phyloP scores from a whole-genome alignment of 2,888 invertebrate species.

The Zhuqinia jingwanae region DNA sequence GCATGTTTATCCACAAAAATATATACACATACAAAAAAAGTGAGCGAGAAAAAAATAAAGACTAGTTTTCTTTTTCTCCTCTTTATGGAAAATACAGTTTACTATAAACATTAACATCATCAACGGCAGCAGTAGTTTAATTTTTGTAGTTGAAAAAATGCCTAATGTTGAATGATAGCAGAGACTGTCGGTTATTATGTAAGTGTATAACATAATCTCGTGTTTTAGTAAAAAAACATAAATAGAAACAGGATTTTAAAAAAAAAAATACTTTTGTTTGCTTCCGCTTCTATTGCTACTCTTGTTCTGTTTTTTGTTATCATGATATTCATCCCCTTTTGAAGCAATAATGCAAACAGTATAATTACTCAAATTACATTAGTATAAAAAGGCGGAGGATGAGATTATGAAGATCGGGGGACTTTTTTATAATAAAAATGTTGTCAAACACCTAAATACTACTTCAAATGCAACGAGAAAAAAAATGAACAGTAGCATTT shows the following conservation, averaged over 20 bases:
- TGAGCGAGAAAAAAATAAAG: slow-evolving; percentile 18
- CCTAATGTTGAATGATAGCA: too few species aligned
- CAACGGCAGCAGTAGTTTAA: too few species aligned
- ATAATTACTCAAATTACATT: slow-evolving; percentile 37
- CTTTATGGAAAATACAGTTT: too few species aligned
- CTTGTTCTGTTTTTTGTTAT: background rate
- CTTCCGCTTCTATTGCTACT: background rate
- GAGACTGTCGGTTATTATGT: too few species aligned
- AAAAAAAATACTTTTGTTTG: background rate
- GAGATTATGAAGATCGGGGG: background rate
- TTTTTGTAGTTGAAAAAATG: too few species aligned
- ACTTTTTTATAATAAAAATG: too few species aligned
- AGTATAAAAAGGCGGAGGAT: background rate
- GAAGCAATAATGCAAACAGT: slow-evolving; percentile 7
- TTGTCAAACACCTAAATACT: background rate
- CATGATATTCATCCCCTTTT: background rate
- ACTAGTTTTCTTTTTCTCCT: slow-evolving; percentile 11
- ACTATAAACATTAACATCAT: too few species aligned
- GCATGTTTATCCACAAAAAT: slow-evolving; percentile 19
- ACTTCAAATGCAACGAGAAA: background rate
- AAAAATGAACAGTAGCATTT: too few species aligned
- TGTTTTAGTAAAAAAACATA: too few species aligned
- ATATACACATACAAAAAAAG: background rate
- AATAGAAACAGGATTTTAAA: too few species aligned
- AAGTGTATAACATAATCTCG: too few species aligned